Evolutionary conservation across 2,113 vertebrate genomes (phyloP).

Genomic region (Toxostoma redivivum): DNA sequence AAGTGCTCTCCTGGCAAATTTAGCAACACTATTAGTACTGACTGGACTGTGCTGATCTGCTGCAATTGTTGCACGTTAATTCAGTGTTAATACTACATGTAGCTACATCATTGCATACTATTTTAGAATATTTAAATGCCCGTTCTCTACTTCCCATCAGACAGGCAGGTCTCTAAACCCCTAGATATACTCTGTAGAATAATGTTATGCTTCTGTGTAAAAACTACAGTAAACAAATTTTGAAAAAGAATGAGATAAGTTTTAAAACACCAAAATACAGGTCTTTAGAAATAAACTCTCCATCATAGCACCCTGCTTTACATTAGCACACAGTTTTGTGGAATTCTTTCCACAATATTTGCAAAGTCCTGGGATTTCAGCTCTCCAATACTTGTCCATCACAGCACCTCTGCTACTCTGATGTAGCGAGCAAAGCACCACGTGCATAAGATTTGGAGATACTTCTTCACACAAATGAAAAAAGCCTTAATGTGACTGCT

Average conservation of each 20-base stretch:
- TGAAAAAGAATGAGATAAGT: neutral
- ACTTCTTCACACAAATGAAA: neutral
- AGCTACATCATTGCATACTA: neutral
- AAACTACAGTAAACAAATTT: neutral
- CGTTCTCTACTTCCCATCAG: neutral
- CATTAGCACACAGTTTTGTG: neutral
- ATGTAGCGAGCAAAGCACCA: rapidly evolving
- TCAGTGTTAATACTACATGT: neutral
- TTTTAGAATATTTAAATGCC: neutral
- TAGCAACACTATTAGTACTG: neutral
- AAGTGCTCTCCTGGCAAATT: neutral
- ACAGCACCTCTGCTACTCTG: neutral
- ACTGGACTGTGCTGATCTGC: neutral
- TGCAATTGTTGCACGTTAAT: neutral
- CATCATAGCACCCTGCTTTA: neutral
- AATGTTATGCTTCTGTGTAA: neutral
- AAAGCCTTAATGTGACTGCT: neutral
- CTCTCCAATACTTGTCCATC: neutral
- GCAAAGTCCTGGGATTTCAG: neutral
- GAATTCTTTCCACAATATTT: neutral
- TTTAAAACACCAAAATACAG: neutral
- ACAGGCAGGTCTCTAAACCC: neutral
- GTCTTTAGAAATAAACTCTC: neutral
- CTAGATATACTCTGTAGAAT: neutral
- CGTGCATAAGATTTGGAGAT: rapidly evolving